Base-by-base conservation (phyloP, 2,888 invertebrate genomes). In the Muschampia staudingeri region DNA sequence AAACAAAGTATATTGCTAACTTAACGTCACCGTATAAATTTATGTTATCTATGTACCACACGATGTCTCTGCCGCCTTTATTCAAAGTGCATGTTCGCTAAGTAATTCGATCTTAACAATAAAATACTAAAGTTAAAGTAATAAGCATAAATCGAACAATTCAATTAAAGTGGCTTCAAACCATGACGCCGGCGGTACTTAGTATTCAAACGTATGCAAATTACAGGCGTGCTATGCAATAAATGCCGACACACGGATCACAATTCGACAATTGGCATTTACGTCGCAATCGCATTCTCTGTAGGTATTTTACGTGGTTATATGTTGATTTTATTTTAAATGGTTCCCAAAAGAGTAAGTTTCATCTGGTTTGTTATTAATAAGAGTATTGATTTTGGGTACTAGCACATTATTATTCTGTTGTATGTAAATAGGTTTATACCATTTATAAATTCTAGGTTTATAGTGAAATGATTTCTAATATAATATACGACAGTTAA, bases 201-300 rank as follows among this genome's bases (percentile, higher is more conserved):
- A 95, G 94, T 96, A 96, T 97, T 96, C 96, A 97, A 96, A 97
- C 96, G 94, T 95, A 96, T 97, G 96, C 96, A 96, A 96, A 97
- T 97, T 95, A 94, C 94, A 94, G 94, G 94, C 96, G 96, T 95
- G 96, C 95, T 94, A 94, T 95, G 96, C 96, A 96, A 96, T 97
- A 96, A 97, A 96, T 96, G 96, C 95, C 94, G 95, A 95, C 94
- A 95, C 93, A 94, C 94, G 94, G 96, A 96, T 96, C 96, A 96
- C 96, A 95, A 96, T 96, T 96, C 95, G 95, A 95, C 95, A 95
- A 96, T 96, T 96, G 95, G 91, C 95, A 95, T 95, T 95, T 95
- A 94, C 93, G 94, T 93, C 90, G 93, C 94, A 94, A 95, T 94
- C 91, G 92, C 89, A 91, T 93, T 92, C 90, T 93, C 91, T 91